Base-by-base conservation (phyloP, 2,113 vertebrate genomes). In the Heloderma charlesbogerti region DNA sequence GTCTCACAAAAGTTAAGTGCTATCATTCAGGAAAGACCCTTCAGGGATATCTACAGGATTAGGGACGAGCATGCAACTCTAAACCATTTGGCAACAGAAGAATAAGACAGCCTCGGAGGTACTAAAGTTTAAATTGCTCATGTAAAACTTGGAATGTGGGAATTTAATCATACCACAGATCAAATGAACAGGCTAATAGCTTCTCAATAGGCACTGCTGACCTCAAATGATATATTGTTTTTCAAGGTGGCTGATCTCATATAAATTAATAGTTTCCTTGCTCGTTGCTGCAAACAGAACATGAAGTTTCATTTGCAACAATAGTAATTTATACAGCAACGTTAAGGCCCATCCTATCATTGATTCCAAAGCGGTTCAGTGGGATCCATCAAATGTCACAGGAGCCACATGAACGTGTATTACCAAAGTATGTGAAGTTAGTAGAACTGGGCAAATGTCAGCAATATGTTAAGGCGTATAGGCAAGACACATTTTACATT, bases 111-210 rank as follows among this genome's bases (percentile, higher is more conserved):
- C 29, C 51, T 75, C 43, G 22, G 80, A 34, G 29, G 83, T 72
- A 60, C 60, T 89, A 89, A 88, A 69, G 63, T 88, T 81, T 88
- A 67, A 81, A 80, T 74, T 83, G 80, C 69, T 75, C 6, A n/a
- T 89, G 69, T 75, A 89, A 63, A 63, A 40, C n/a, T 51, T 89
- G 20, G 20, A 54, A 81, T 75, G 40, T 60, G 84, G 37, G 40
- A 84, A 75, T 75, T 63, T 83, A 84, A 89, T 84, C 29, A 63
- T 57, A 60, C 15, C 25, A 84, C 29, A 45, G 82, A 74, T 60
- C 37, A 84, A 89, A 74, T 75, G 20, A 84, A 63, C 29, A 37
- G 40, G 37, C 69, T 74, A 74, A 89, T 84, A 60, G 37, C 16
- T 60, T 51, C 51, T 80, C 40, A 69, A 43, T 34, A 75, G 69